phyloP scores from a whole-genome alignment of 2,113 vertebrate species.

The Shinisaurus crocodilurus region DNA sequence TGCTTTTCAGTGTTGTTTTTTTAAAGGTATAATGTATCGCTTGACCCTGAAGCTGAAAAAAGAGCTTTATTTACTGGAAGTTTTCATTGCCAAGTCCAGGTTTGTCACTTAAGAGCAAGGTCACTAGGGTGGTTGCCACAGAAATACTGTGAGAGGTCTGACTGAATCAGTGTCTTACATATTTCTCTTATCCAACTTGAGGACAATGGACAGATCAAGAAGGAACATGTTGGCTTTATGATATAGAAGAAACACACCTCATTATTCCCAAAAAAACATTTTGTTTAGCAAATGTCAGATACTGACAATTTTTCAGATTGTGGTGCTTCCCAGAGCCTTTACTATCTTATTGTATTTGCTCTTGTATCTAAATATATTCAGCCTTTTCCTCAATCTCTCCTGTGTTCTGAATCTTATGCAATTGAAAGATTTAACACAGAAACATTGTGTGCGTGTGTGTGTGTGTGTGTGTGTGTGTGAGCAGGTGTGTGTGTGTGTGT shows the following conservation, averaged over 20 bases:
- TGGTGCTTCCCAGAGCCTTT: neutral
- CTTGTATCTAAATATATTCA: neutral
- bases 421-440: neutral
- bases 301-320: neutral
- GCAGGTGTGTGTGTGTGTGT: too few species aligned
- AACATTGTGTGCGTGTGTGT: neutral
- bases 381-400: neutral
- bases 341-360: neutral
- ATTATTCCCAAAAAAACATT: neutral
- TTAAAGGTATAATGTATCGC: too few species aligned
- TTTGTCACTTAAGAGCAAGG: neutral
- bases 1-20: neutral
- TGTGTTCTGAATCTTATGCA: neutral
- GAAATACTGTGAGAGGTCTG: slow-evolving; percentile 1
- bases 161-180: neutral
- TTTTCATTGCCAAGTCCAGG: neutral
- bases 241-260: neutral
- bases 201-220: too few species aligned
- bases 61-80: too few species aligned
- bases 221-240: neutral
- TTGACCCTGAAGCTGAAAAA: too few species aligned
- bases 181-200: neutral
- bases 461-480: too few species aligned
- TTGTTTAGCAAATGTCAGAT: neutral
- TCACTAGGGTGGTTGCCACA: neutral